These are phyloP conservation scores for Phoenicopterus ruber DNA, from an alignment of 2,113 vertebrate genomes.

Conservation along the genomic window DNA sequence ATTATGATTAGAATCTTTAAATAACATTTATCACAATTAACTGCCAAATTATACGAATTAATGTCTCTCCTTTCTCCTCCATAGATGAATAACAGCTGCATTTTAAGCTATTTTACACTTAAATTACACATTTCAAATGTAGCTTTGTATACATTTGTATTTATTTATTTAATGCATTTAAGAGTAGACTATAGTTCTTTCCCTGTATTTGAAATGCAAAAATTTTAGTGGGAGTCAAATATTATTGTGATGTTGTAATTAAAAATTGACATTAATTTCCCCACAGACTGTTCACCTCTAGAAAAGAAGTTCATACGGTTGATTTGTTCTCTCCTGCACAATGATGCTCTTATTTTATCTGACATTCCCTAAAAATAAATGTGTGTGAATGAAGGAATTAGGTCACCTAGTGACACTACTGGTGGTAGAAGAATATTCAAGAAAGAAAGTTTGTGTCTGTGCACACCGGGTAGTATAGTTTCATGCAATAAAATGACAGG, in stretches of 20 bases:
- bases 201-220: constrained; percentile 33
- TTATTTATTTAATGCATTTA: constrained; percentile 47
- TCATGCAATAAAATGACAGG: background rate
- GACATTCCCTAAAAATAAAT: constrained; percentile 78
- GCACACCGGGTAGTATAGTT: background rate
- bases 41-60: constrained; percentile 60
- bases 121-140: constrained; percentile 46
- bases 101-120: constrained; percentile 49
- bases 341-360: constrained; percentile 66
- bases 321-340: constrained; percentile 48
- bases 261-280: constrained; percentile 43
- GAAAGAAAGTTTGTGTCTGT: background rate
- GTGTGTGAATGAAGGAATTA: constrained; percentile 75
- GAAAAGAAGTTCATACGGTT: constrained; percentile 26
- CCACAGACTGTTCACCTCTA: constrained; percentile 18
- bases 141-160: constrained; percentile 34
- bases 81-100: constrained; percentile 5
- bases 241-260: constrained; percentile 27
- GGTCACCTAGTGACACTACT: constrained; percentile 74
- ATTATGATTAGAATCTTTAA: constrained; percentile 17
- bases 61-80: constrained; percentile 38
- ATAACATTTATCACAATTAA: constrained; percentile 16
- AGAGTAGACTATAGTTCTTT: background rate
- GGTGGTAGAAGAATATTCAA: constrained; percentile 50
- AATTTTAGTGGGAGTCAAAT: constrained; percentile 15